Base-by-base conservation (phyloP, 2,797 vertebrate species). In the Caiman crocodilus region DNA sequence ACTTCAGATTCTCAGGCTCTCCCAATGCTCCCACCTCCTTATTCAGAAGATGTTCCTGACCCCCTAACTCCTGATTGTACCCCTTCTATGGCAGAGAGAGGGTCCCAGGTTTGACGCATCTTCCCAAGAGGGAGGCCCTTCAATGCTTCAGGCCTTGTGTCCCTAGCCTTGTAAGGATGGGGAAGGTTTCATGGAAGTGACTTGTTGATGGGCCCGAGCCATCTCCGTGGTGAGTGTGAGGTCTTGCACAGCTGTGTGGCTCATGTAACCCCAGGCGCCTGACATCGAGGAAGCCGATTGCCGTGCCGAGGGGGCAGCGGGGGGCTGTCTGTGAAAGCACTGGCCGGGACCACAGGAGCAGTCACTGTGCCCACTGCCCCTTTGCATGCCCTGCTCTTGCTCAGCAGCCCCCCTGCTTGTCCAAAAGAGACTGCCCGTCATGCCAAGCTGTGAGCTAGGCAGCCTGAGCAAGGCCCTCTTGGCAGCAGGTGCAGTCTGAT, bases 331-430 rank as follows among this genome's bases (percentile, higher is more conserved):
- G 42, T 50, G 10, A 50, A 50, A 50, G 10, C 42, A 50, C 42
- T 50, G 42, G 42, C 10, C 9, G 9, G 42, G 42, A 50, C 42
- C 42, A 50, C 42, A 50, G 42, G 42, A 3, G 42, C 42, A 50
- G 42, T 50, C 42, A 10, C 42, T 50, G 42, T 50, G 42, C 9
- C 42, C 21, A 1, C 80, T 4, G n/a, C 75, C 65, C 75, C 5
- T 57, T 60, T 0, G 0, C 2, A 15, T 42, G 26, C 32, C 14
- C n/a, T 4, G 18, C 12, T 88, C 25, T 28, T 59, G 74, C 57
- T 59, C 78, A 58, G 11, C 56, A 0, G 42, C 42, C 42, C 42
- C 42, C 42, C 42, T 50, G 42, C 42, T 50, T 50, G 42, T 50
- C 42, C 42, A 50, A 50, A 50, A 50, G 12, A 35, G 30, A 35